phyloP scores from a whole-genome alignment of 2,797 vertebrate species.

The Melopsittacus undulatus region DNA sequence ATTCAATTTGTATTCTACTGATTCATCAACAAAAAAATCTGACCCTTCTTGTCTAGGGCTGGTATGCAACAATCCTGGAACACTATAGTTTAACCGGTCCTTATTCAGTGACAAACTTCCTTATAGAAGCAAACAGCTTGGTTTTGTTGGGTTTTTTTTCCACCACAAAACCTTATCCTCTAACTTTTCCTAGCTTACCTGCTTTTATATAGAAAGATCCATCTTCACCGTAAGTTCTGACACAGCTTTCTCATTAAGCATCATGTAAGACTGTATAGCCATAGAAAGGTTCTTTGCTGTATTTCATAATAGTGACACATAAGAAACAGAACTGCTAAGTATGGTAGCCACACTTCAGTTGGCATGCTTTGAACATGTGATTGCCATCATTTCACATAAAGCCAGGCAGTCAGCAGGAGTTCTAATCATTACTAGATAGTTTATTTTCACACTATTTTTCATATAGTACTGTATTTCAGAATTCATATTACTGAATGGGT shows the following conservation, averaged over 20 bases:
- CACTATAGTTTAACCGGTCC: neutral
- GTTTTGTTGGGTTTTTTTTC: neutral
- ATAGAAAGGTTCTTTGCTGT: neutral
- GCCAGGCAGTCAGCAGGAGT: slow-evolving; percentile 52
- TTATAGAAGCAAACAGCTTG: neutral
- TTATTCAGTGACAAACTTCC: neutral
- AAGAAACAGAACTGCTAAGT: slow-evolving; percentile 39
- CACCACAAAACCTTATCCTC: neutral
- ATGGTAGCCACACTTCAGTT: slow-evolving; percentile 48
- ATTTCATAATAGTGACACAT: slow-evolving; percentile 35
- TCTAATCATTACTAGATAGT: slow-evolving; percentile 55
- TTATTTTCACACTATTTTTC: slow-evolving; percentile 65
- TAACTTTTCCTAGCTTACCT: neutral
- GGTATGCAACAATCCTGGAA: neutral
- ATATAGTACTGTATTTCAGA: slow-evolving; percentile 49
- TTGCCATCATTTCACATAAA: slow-evolving; percentile 46
- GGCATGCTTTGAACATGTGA: slow-evolving; percentile 57
- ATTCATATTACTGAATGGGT: slow-evolving; percentile 58
- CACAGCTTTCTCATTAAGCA: slow-evolving; percentile 20
- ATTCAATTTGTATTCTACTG: neutral
- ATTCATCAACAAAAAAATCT: neutral
- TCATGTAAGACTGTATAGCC: neutral
- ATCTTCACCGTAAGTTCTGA: neutral
- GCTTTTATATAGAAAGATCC: neutral
- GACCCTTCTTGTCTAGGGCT: neutral